Percentiles rank a stretch among this genome's conserved stretches.
Evolutionary conservation across 2,113 vertebrate genomes (phyloP).

Genomic region (Platichthys stellatus): DNA sequence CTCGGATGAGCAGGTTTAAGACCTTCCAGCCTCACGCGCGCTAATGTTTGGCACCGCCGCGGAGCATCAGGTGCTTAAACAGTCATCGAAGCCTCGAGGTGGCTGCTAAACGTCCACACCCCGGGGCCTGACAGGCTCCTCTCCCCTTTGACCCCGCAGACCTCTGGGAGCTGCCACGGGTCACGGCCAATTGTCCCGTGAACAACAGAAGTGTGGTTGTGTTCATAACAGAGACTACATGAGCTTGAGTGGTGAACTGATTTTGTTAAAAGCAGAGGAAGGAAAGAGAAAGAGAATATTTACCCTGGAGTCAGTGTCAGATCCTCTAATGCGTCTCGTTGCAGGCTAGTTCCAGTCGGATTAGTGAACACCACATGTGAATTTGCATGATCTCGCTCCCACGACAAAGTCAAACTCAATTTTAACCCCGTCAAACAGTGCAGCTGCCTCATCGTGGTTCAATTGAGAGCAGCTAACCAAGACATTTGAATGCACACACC

Average conservation of each 20-base stretch:
- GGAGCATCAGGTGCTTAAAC: slow-evolving; percentile 72
- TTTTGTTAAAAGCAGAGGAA: slow-evolving; percentile 1
- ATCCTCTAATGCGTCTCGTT: not conserved
- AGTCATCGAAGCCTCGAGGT: slow-evolving; percentile 37
- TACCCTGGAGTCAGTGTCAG: not conserved
- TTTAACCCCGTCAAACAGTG: too few relatives aligned
- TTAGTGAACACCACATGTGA: too few relatives aligned
- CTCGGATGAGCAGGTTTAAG: slow-evolving; percentile 46
- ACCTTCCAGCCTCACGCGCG: slow-evolving; percentile 25
- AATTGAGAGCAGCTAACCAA: too few relatives aligned
- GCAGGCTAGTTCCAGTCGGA: not conserved
- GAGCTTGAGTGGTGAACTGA: slow-evolving; percentile 4
- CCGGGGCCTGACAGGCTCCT: slow-evolving; percentile 21
- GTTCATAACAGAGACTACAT: slow-evolving; percentile 39
- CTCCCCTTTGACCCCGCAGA: slow-evolving; percentile 66
- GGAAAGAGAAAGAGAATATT: slow-evolving; percentile 4
- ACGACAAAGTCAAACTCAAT: too few relatives aligned
- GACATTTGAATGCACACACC: too few relatives aligned
- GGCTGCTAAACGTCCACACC: slow-evolving; percentile 44
- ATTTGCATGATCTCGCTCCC: too few relatives aligned
- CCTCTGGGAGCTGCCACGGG: slow-evolving; percentile 56
- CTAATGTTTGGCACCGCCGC: slow-evolving; percentile 40
- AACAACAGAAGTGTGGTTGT: slow-evolving; percentile 70
- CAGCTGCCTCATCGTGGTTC: too few relatives aligned
- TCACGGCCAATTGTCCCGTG: slow-evolving; percentile 77